Percentiles rank a stretch among this genome's conserved stretches.
phyloP scores from a whole-genome alignment of 2,888 invertebrate genomes.

The Meloe dianella region DNA sequence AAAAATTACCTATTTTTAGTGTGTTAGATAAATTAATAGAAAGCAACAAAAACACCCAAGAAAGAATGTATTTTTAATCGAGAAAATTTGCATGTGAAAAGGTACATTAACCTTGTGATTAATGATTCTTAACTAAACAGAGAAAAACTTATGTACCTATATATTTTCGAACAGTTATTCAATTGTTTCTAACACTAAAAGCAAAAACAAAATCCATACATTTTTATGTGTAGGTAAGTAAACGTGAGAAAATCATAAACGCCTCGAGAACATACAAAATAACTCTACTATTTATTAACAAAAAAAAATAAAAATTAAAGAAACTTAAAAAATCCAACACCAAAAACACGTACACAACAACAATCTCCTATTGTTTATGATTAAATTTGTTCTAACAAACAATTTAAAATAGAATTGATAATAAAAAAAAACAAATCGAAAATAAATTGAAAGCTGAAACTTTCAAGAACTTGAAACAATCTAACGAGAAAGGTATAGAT shows the following conservation, averaged over 20 bases:
- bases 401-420: neutral
- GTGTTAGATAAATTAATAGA: neutral
- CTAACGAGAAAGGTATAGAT: neutral
- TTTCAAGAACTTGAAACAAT: neutral
- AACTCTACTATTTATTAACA: neutral
- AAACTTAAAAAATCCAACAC: neutral
- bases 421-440: neutral
- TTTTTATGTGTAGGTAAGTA: neutral
- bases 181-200: neutral
- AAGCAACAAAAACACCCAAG: neutral
- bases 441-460: neutral
- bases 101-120: neutral
- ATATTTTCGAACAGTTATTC: neutral
- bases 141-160: too few relatives aligned
- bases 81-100: neutral
- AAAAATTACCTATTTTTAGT: neutral
- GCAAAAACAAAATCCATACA: neutral
- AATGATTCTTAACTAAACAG: too few relatives aligned
- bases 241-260: constrained; percentile 3
- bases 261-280: neutral
- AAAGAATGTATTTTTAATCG: neutral
- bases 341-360: neutral
- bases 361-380: neutral
- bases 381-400: neutral
- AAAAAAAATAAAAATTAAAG: neutral